phyloP scores from a whole-genome alignment of 2,797 vertebrate genomes.

The Clarias laeviceps region DNA sequence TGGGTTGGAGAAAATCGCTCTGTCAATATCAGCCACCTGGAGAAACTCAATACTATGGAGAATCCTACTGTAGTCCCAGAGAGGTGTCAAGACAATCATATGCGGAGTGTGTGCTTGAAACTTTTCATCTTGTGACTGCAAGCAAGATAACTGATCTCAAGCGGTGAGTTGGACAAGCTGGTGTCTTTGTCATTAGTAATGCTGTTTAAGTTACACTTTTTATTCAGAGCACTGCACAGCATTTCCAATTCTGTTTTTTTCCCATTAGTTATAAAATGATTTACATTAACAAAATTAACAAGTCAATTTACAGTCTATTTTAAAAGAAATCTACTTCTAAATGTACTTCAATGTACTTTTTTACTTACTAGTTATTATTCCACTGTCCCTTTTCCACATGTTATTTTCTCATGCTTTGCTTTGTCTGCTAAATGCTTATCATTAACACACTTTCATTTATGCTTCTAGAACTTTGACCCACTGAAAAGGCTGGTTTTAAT shows the following conservation, averaged over 20 bases:
- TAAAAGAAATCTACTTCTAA: background rate
- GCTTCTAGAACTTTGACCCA: slow-evolving; percentile 71
- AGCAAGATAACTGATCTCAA: slow-evolving; percentile 1
- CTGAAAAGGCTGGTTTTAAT: slow-evolving; percentile 45
- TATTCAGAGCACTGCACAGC: background rate
- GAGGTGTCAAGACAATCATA: background rate
- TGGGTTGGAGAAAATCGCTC: background rate
- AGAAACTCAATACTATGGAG: background rate
- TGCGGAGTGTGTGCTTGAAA: background rate
- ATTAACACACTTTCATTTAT: slow-evolving; percentile 39
- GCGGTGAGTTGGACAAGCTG: slow-evolving; percentile 11
- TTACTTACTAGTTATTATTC: slow-evolving; percentile 18
- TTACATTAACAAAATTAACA: too few relatives aligned
- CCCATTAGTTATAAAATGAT: background rate
- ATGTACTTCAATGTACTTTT: background rate
- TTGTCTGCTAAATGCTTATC: slow-evolving; percentile 70
- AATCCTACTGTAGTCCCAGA: background rate
- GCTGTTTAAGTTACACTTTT: background rate
- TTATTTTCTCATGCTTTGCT: slow-evolving; percentile 61
- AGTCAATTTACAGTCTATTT: background rate
- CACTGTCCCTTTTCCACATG: slow-evolving; percentile 51
- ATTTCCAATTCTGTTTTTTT: background rate
- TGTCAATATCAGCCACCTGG: background rate
- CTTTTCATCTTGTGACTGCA: background rate
- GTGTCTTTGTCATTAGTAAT: background rate